Evolutionary conservation across 2,888 invertebrate genomes (phyloP), one percentile per base, ranked within the genome.

Genomic region (Agriopis leucophaearia): DNA sequence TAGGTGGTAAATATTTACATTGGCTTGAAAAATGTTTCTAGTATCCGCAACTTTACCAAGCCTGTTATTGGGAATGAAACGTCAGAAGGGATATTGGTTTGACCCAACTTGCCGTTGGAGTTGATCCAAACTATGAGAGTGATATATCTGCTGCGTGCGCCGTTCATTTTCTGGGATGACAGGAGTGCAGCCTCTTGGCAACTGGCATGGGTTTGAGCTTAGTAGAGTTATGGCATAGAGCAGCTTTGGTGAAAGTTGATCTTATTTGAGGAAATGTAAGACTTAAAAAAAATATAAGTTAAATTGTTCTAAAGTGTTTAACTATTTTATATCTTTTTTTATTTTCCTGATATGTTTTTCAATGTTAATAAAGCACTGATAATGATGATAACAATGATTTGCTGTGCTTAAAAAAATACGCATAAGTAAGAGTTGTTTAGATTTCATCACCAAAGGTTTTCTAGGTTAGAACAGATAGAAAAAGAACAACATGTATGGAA

Each of bases 41-140:
- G 65, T 61, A 58, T 66, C 44, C 15, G 8, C 9, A 45, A n/a
- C 18, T 42, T 3, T 38, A 47, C 9, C 5, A 54, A 35, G 16
- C 52, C 9, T 6, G 77, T 68, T 72, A 73, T 74, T 74, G 70
- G 71, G 73, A 75, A 72, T 69, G 72, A 72, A 72, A 72, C 73
- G 71, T 74, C 71, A 70, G 68, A 72, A 76, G 69, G 65, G 69
- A 74, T 74, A 75, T 78, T 73, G 72, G 72, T 70, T 73, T 71
- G 69, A 74, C 71, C 73, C 66, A 72, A 73, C 74, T 76, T 62
- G 62, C 64, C 60, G 64, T 73, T 75, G 75, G 75, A 75, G 66
- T 69, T 69, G 64, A 15, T 75, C 75, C 75, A 75, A 75, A 50
- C 69, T 67, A 15, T 67, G 50, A 57, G 48, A 27, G 70, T 75